phyloP scores from a whole-genome alignment of 35 echinoderm and acorn worm species.

The Heliocidaris erythrogramma region DNA sequence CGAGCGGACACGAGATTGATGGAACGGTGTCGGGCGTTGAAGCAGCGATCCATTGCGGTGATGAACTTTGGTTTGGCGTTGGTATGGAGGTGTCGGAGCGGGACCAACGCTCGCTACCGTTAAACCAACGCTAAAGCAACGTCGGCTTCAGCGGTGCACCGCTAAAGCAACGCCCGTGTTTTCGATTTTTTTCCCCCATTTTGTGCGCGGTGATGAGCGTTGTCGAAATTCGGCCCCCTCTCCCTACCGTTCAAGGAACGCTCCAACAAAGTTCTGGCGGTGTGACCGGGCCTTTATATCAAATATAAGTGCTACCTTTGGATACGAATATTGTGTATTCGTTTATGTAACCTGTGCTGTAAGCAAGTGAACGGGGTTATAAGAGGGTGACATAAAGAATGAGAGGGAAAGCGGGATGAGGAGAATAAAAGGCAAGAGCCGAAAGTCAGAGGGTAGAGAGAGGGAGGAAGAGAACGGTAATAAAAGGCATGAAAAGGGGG shows the following conservation, averaged over 20 bases:
- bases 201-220: constrained; percentile 19
- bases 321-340: too few species aligned
- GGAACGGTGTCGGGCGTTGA: constrained; percentile 35
- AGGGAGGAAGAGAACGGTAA: too few species aligned
- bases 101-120: constrained; percentile 28
- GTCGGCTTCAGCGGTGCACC: constrained; percentile 27
- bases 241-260: constrained; percentile 44
- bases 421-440: too few species aligned
- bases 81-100: constrained; percentile 28
- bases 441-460: too few species aligned
- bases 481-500: too few species aligned
- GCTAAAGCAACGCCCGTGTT: constrained; percentile 38
- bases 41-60: constrained; percentile 38
- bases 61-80: constrained; percentile 37
- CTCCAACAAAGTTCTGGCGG: constrained; percentile 13
- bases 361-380: too few species aligned
- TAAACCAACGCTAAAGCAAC: constrained; percentile 38
- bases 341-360: too few species aligned
- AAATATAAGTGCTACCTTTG: too few species aligned
- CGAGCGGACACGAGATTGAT: constrained; percentile 19
- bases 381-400: too few species aligned
- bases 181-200: constrained; percentile 5
- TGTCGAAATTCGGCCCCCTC: constrained; percentile 37
- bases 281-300: background rate
- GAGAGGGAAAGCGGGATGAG: too few species aligned